Conservation (phyloP, 1,140 invertebrate genomes). For the Sminthurides bifidus region DNA sequence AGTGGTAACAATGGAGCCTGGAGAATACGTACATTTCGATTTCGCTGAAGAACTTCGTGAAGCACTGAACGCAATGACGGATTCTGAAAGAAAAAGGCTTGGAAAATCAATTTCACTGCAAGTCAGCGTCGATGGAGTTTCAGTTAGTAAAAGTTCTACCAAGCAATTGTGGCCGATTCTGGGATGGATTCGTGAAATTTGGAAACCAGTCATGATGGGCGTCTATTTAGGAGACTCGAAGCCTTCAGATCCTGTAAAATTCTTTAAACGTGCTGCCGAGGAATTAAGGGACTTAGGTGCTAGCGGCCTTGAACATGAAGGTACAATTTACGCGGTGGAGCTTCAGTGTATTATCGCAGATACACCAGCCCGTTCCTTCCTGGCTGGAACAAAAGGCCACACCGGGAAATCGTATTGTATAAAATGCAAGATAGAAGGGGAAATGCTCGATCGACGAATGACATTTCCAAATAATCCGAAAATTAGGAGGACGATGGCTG, state of each 20-base stretch:
- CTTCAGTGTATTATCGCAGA: constrained; percentile 32
- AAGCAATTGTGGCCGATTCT: constrained; percentile 12
- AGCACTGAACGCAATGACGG: too few species aligned
- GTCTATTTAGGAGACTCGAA: constrained; percentile 5
- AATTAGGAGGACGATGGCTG: constrained; percentile 22
- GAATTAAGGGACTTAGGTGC: constrained; percentile 16
- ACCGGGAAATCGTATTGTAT: constrained; percentile 33
- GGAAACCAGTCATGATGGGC: background rate
- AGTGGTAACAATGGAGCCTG: too few species aligned
- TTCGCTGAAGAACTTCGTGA: too few species aligned
- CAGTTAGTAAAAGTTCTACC: background rate
- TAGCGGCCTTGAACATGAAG: constrained; percentile 13
- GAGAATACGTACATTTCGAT: too few species aligned
- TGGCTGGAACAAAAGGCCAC: constrained; percentile 32
- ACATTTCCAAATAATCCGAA: constrained; percentile 20
- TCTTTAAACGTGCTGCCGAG: constrained; percentile 27
- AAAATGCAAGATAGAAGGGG: constrained; percentile 28
- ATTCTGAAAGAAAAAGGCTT: too few species aligned
- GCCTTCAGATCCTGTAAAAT: constrained; percentile 3
- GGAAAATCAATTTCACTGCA: too few species aligned
- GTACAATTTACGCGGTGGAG: constrained; percentile 10
- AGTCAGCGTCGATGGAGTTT: constrained; percentile 9
- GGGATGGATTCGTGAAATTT: background rate
- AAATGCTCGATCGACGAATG: background rate
- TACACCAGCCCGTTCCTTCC: constrained; percentile 32